Percentiles rank a stretch among this genome's conserved stretches.
phyloP scores from a whole-genome alignment of 2,113 vertebrate genomes.

The Trichechus manatus region DNA sequence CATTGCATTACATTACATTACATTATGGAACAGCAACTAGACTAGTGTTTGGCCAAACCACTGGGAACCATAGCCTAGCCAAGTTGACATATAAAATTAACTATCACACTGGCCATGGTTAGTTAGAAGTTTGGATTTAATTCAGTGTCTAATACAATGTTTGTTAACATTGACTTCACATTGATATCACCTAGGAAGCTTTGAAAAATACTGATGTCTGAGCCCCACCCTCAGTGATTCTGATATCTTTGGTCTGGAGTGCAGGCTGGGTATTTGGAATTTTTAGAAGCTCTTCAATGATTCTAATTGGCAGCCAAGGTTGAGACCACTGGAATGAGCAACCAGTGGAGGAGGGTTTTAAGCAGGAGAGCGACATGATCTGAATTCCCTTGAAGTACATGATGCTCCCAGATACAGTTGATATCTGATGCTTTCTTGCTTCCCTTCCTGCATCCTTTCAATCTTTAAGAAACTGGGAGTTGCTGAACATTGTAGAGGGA shows the following conservation, averaged over 20 bases:
- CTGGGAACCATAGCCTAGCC: not conserved
- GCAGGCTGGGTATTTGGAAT: not conserved
- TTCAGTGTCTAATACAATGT: not conserved
- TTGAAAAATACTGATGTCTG: not conserved
- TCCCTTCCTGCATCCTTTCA: not conserved
- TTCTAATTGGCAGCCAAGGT: not conserved
- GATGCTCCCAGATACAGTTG: not conserved
- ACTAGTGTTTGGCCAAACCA: not conserved
- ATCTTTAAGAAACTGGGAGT: not conserved
- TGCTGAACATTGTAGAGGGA: slow-evolving; percentile 5
- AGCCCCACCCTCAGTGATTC: not conserved
- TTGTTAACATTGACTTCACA: not conserved
- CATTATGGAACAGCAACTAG: not conserved
- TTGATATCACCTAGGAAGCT: not conserved
- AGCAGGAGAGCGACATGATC: not conserved
- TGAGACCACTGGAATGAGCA: not conserved
- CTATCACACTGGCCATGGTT: not conserved
- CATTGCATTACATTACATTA: not conserved
- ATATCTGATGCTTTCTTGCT: not conserved
- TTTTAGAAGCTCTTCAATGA: not conserved
- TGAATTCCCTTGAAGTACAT: not conserved
- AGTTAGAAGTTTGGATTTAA: not conserved
- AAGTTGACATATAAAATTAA: not conserved
- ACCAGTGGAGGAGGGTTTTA: no score
- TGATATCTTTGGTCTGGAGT: not conserved